A percentile compares a stretch with the other conserved stretches of the same genome.
Conservation (phyloP, 2,797 vertebrate genomes). For the Monodelphis domestica region DNA sequence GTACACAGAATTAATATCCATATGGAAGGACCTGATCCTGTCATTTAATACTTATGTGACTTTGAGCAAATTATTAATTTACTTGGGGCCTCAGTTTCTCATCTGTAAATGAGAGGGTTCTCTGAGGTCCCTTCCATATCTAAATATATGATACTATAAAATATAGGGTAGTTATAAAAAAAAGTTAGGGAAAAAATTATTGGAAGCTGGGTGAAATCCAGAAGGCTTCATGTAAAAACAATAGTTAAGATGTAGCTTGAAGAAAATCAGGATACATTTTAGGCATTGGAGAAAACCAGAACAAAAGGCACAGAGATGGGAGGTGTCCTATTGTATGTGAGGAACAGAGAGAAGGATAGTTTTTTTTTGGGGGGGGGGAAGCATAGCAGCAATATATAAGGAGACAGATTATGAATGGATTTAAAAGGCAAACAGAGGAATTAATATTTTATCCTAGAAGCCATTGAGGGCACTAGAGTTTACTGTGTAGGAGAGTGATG, state of each 20-base stretch:
- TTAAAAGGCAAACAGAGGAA: not conserved
- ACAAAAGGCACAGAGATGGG: not conserved
- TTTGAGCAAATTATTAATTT: not conserved
- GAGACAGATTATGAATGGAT: not conserved
- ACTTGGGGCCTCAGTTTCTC: not conserved
- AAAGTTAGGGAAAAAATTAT: not conserved
- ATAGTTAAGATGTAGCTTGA: not conserved
- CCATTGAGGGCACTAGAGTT: not conserved
- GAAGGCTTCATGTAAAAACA: not conserved
- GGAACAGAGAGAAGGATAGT: not conserved
- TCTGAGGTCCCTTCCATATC: too few species aligned
- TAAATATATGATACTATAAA: not conserved
- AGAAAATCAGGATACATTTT: not conserved
- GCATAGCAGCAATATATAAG: not conserved
- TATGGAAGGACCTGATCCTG: not conserved
- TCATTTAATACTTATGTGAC: not conserved
- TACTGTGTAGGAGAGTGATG: not conserved
- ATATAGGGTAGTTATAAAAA: not conserved
- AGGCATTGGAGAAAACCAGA: not conserved
- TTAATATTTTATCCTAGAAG: not conserved
- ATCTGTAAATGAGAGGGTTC: not conserved
- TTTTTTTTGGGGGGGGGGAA: not conserved
- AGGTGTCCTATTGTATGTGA: too few species aligned
- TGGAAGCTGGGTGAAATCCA: not conserved
- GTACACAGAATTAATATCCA: not conserved